phyloP scores from a whole-genome alignment of 1,140 invertebrate genomes.

The Araneus ventricosus region DNA sequence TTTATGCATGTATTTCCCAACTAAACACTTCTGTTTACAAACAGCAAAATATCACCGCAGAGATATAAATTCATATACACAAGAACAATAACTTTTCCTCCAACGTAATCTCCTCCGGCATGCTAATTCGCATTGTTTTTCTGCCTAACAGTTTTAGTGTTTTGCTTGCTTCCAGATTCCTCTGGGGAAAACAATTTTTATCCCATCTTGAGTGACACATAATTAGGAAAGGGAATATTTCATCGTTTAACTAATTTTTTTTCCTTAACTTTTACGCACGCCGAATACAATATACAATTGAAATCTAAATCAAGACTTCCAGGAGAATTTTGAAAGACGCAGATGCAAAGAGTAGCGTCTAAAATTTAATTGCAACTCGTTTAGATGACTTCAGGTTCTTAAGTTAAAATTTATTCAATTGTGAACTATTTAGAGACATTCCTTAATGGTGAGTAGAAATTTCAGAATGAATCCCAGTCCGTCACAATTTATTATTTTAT shows the following conservation, averaged over 20 bases:
- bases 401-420: neutral
- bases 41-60: neutral
- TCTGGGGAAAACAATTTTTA: neutral
- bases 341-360: neutral
- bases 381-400: neutral
- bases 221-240: neutral
- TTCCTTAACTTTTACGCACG: neutral
- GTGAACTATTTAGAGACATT: neutral
- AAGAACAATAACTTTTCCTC: constrained; percentile 6
- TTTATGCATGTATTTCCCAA: no score
- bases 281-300: constrained; percentile 13
- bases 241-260: constrained; percentile 5
- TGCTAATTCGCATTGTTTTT: neutral
- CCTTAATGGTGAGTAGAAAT: neutral
- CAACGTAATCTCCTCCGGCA: neutral
- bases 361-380: neutral
- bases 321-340: neutral
- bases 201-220: neutral
- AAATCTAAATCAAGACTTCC: constrained; percentile 17
- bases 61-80: neutral
- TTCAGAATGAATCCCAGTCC: neutral
- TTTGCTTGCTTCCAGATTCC: neutral
- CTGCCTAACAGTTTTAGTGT: neutral
- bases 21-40: no score
- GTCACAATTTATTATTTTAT: neutral